Evolutionary conservation across 2,888 invertebrate species (phyloP), one percentile per base, ranked within the genome.

Genomic region (Acrobasis consociella): DNA sequence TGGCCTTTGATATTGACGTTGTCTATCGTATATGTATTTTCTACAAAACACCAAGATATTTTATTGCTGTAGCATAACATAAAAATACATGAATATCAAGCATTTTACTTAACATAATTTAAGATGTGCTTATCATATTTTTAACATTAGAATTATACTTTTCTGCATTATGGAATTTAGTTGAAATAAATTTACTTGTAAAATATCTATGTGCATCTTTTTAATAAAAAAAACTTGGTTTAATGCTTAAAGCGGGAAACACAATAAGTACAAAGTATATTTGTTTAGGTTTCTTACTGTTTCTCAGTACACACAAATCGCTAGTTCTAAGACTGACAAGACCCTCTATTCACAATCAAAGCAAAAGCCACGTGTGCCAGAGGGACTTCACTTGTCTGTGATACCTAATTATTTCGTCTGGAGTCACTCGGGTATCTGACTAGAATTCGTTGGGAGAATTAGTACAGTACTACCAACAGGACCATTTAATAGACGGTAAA

Each of bases 331-430:
- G 59, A 59, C 15, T 15, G 31, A 7, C 31, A 7, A 15, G 22
- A 39, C 39, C 31, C 31, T 51, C 39, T 38, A 38, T 46, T 17
- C 11, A 9, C 62, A 49, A 62, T 62, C 55, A 55, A 53, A 62
- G 60, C 51, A 60, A 50, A 60, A 51, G 52, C 55, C 42, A 37
- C 53, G 11, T 9, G 15, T 39, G 16, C 63, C 46, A 49, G 11
- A n/a, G 50, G 59, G 67, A 64, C 39, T 38, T n/a, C 49, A 37
- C 46, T 16, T 42, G 38, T 53, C 62, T 38, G 49, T 63, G 62
- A 63, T 65, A n/a, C n/a, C n/a, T n/a, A 67, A 67, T 67, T 58
- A 65, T 65, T 67, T 65, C 63, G 55, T 55, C 52, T 39, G 37
- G 9, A 38, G 9, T 51, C 51, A 51, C 52, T 22, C 11, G 51